Base-by-base conservation (phyloP, 1,140 invertebrate species). In the Leptinotarsa texana region DNA sequence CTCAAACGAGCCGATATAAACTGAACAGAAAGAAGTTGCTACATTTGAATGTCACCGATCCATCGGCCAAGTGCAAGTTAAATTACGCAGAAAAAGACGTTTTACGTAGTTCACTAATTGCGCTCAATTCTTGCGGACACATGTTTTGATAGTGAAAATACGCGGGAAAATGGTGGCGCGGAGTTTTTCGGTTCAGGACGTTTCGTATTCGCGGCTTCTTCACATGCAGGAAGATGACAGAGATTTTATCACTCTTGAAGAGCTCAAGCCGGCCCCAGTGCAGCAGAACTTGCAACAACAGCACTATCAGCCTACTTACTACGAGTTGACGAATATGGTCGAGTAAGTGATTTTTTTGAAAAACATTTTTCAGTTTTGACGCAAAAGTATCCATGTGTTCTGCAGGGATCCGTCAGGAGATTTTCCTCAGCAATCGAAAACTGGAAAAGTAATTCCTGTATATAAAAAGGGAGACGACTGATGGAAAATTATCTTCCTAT, bases 181-280 rank as follows among this genome's bases (percentile, higher is more conserved):
- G 21, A 82, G 82, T 78, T 82, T 80, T 51, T 21, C 82, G 49
- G 75, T 84, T 33, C 79, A 82, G 67, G 83, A 85, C 62, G 69
- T 83, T 13, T 78, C 83, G 22, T 84, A 83, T 78, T 79, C 83
- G 22, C 78, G 81, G 17, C 76, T 85, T 57, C 75, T 84, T 27
- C 83, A 83, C 69, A 74, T 82, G 61, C 80, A 78, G 15, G 80
- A 81, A 13, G 80, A 81, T 24, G 81, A 81, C 8, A 24, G 75
- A 6, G 81, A 83, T 24, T 84, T 84, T 75, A 80, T 84, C 66
- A 82, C 82, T 11, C 75, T 85, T 63, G 81, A 84, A 62, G 83
- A 84, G 62, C 72, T 83, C 15, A 83, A 84, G 72, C 80, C 83
- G 13, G 74, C 75, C 6, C 78, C 76, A 18, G 75, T 80, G 49